Evolutionary conservation across 1,140 invertebrate genomes (phyloP), one percentile per base, ranked within the genome.

Genomic region (Euglossa dilemma): DNA sequence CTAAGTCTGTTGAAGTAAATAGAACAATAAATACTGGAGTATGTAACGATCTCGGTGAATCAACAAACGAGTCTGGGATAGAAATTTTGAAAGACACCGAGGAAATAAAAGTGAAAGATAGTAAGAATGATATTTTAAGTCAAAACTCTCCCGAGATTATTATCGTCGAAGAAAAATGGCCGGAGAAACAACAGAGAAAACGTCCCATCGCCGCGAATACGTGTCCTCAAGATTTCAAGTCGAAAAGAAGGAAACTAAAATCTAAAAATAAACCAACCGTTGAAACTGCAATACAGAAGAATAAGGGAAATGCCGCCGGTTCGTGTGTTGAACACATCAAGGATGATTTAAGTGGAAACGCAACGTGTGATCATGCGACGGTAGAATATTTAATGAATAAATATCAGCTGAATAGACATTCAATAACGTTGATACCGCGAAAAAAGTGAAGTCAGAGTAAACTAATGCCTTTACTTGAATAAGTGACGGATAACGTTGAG

Each of bases 341-440:
- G 57, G 18, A 64, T 64, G 18, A 73, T 54, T 14, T 47, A 63
- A 52, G 54, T 52, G 47, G 16, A 25, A 52, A 11, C 8, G 20
- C n/a, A 6, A 25, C 28, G 11, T 12, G 47, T 36, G 23, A 20
- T 0, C 9, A 45, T 4, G 20, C 9, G 14, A 43, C 7, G 6
- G 18, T 52, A 36, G 59, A 80, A 64, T 36, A 54, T 74, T 25
- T 80, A 16, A 74, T 64, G 23, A 45, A 74, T 25, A 80, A 73
- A 25, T 80, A 54, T 18, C 25, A 43, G 20, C n/a, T 80, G 6
- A n/a, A 63, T 18, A 73, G 1, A n/a, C 2, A 54, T 6, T 54
- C n/a, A 20, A 28, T 80, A 63, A 74, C 70, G 3, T 23, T 74
- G 8, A 11, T 1, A 8, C 6, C 6, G 0, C 16, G 6, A 54